A percentile compares a stretch with the other conserved stretches of the same genome.
Conservation (phyloP, 2,888 invertebrate genomes). For the Hipparchia semele region DNA sequence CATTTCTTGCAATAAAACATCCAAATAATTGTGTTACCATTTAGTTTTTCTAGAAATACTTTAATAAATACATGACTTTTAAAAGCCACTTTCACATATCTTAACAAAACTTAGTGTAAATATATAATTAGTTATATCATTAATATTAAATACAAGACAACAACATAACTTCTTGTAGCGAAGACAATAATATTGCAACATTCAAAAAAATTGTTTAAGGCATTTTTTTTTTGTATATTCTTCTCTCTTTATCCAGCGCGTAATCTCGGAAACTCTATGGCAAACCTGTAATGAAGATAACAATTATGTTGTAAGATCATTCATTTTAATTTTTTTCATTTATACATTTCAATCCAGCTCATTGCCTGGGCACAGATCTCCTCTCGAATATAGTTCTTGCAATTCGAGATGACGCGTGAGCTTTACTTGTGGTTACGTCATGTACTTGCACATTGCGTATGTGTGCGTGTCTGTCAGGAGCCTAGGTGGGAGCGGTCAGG, state of each 20-base stretch:
- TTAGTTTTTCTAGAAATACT: constrained; percentile 18
- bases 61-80: constrained; percentile 26
- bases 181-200: constrained; percentile 36
- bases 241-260: constrained; percentile 19
- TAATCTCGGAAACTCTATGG: neutral
- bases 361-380: too few relatives aligned
- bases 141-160: constrained; percentile 31
- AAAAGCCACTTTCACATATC: constrained; percentile 24
- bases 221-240: constrained; percentile 29
- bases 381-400: too few relatives aligned
- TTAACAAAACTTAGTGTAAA: constrained; percentile 40
- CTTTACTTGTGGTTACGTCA: too few relatives aligned
- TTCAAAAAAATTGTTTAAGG: constrained; percentile 38
- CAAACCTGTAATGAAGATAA: constrained; percentile 18
- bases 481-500: too few relatives aligned
- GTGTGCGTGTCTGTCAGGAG: too few relatives aligned
- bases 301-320: neutral
- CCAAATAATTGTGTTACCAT: neutral
- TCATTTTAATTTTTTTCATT: too few relatives aligned
- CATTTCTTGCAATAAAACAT: neutral
- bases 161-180: constrained; percentile 31
- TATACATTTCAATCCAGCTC: too few relatives aligned
- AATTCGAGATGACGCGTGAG: too few relatives aligned
- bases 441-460: too few relatives aligned
- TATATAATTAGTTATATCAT: constrained; percentile 20